Evolutionary conservation across 2,113 vertebrate species (phyloP).

Genomic region (Megaceryle torquata): DNA sequence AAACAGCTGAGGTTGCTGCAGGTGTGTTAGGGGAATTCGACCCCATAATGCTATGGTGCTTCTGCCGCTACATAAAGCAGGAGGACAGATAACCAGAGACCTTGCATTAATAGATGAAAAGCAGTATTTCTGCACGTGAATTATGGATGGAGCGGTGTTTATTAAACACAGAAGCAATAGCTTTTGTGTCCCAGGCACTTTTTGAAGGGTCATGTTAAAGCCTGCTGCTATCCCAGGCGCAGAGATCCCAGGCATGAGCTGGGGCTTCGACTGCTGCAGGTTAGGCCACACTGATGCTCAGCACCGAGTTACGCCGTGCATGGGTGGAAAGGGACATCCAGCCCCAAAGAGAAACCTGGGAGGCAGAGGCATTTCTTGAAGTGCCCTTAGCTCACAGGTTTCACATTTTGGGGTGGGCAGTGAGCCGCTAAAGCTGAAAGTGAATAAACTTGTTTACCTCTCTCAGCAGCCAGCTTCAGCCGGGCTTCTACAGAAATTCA

Average conservation of each 20-base stretch:
- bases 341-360: background rate
- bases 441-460: background rate
- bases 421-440: background rate
- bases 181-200: background rate
- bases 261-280: background rate
- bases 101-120: background rate
- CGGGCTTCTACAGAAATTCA: background rate
- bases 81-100: background rate
- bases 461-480: background rate
- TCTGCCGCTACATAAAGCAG: background rate
- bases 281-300: background rate
- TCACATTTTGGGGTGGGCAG: fast-evolving
- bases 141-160: constrained; percentile 11
- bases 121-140: background rate
- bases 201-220: background rate
- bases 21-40: constrained; percentile 46
- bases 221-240: background rate
- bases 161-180: background rate
- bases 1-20: constrained; percentile 49
- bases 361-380: background rate
- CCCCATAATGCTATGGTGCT: background rate
- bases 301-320: fast-evolving
- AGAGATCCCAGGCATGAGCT: background rate
- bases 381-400: background rate
- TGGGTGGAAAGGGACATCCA: background rate